Conservation (phyloP, 2,113 vertebrate genomes). For the Mirounga angustirostris region DNA sequence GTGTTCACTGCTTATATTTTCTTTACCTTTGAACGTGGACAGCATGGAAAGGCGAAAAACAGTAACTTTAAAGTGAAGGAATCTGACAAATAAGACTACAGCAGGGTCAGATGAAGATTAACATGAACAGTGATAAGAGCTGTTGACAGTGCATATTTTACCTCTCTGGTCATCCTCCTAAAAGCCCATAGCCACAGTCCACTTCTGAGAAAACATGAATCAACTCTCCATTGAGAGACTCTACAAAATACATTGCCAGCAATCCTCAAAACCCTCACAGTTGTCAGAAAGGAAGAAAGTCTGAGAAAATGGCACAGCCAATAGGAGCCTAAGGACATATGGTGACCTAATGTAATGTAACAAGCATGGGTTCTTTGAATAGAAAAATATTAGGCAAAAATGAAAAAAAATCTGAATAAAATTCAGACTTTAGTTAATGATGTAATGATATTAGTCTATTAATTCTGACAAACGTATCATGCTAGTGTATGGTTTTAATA, state of each 20-base stretch:
- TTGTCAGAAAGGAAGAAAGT: background rate
- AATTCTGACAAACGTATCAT: background rate
- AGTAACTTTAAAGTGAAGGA: background rate
- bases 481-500: background rate
- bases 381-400: conserved; percentile 6
- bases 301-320: background rate
- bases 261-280: background rate
- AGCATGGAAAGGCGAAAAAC: background rate
- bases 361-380: background rate
- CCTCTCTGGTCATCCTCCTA: background rate
- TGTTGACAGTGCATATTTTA: background rate
- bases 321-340: background rate
- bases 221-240: background rate
- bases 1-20: background rate
- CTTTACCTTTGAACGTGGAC: background rate
- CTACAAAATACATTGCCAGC: background rate
- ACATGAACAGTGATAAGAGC: background rate
- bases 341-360: background rate
- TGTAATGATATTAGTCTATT: background rate
- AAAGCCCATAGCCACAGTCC: background rate
- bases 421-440: background rate
- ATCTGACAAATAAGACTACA: background rate
- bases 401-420: background rate
- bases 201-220: background rate
- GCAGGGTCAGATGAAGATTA: background rate